Base-by-base conservation (phyloP, 2,797 vertebrate species). In the Emys orbicularis region DNA sequence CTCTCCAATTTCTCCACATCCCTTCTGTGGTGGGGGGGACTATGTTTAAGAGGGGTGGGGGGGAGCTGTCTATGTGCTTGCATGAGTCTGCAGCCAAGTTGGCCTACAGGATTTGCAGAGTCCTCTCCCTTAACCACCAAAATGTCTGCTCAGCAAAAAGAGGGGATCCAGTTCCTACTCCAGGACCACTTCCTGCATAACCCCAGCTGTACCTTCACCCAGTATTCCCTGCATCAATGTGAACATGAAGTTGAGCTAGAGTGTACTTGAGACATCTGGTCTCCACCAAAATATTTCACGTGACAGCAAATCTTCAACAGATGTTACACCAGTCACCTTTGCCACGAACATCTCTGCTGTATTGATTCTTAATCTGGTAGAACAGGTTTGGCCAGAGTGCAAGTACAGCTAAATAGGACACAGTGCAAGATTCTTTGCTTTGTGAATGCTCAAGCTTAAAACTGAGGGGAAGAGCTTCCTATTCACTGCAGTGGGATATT, bases 41-140 rank as follows among this genome's bases (percentile, higher is more conserved):
- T 8, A 13, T 16, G 19, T 54, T 11, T 12, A 57, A 59, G n/a
- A 1, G 18, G 0, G 4, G n/a, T 1, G 18, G 0, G 4, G 18
- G 16, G 9, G n/a, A 21, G 19, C 37, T 41, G 21, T 6, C 37
- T 37, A 19, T 19, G 19, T 11, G n/a, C 37, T 31, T 16, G 72
- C 4, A 72, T 23, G n/a, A 47, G 2, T 76, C 41, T 29, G 23
- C 7, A 76, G 37, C 41, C 41, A 47, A 44, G 23, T 3, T 76
- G 41, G 37, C 8, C 68, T 72, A 16, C 68, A 44, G 11, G 37
- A 41, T 25, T 11, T 6, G 37, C 21, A 11, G 37, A 25, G 23
- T 11, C 4, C 3, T 44, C 23, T 74, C 37, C n/a, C 34, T 68
- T 68, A 68, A 41, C 23, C 11, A 21, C 10, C 68, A 23, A 37